A percentile compares a stretch with the other conserved stretches of the same genome.
These are phyloP conservation scores for Bursaphelenchus okinawaensis DNA, from an alignment of 2,888 invertebrate genomes.

Conservation along the genomic window DNA sequence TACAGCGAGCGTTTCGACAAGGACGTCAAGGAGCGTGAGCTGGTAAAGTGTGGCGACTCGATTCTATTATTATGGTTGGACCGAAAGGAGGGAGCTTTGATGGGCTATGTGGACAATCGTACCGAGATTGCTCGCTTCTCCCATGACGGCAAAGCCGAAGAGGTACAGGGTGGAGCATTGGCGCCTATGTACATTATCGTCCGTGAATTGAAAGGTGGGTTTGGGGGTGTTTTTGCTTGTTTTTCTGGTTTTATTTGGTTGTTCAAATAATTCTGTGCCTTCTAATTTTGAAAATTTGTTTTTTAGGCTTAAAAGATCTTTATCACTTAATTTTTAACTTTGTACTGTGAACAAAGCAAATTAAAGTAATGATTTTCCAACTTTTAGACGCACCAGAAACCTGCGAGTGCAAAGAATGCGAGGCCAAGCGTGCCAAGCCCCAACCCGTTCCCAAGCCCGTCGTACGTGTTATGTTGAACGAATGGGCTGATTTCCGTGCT, in stretches of 20 bases:
- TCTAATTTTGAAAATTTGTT: background rate
- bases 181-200: conserved; percentile 47
- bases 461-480: conserved; percentile 41
- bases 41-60: conserved; percentile 48
- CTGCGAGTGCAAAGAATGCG: conserved; percentile 28
- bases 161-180: conserved; percentile 34
- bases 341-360: conserved; percentile 22
- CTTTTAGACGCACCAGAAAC: conserved; percentile 34
- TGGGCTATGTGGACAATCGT: conserved; percentile 49
- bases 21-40: conserved; percentile 36
- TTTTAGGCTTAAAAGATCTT: no score
- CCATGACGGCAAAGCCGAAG: conserved; percentile 29
- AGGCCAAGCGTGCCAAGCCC: conserved; percentile 4
- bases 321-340: no score
- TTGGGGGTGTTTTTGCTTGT: background rate
- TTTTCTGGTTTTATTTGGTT: no score
- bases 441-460: conserved; percentile 17
- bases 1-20: conserved; percentile 45
- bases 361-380: conserved; percentile 42
- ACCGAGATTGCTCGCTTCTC: conserved; percentile 48
- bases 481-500: conserved; percentile 48
- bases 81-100: conserved; percentile 32
- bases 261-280: no score
- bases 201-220: conserved; percentile 39
- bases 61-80: conserved; percentile 49